Conservation (phyloP, 2,113 vertebrate species). For the Rafetus swinhoei region DNA sequence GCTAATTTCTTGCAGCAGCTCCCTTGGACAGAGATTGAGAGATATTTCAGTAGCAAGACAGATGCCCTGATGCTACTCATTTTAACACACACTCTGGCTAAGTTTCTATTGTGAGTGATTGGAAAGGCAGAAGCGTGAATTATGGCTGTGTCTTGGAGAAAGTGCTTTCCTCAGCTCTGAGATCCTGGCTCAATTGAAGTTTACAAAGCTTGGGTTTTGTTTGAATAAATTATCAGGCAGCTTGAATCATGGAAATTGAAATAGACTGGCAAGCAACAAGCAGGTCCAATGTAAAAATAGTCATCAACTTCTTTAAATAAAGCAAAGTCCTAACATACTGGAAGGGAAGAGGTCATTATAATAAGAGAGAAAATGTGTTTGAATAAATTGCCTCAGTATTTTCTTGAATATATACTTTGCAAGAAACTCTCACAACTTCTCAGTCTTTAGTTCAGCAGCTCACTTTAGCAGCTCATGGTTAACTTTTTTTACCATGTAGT, state of each 20-base stretch:
- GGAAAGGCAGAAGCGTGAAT: not conserved
- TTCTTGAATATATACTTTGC: not conserved
- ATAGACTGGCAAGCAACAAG: not conserved
- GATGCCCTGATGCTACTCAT: not conserved
- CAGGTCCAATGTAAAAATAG: not conserved
- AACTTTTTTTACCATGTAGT: not conserved
- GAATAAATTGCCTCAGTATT: not conserved
- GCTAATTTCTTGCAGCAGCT: slow-evolving; percentile 11
- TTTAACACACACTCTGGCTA: not conserved
- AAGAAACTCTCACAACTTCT: not conserved
- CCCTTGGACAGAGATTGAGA: not conserved
- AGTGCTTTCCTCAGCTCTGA: not conserved
- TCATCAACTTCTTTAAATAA: not conserved
- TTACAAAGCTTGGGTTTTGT: not conserved
- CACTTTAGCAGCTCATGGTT: not conserved
- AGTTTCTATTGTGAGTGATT: not conserved
- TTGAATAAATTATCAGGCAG: not conserved
- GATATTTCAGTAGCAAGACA: not conserved
- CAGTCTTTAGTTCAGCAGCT: not conserved
- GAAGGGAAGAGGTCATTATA: not conserved
- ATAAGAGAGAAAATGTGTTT: not conserved
- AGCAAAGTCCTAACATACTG: not conserved
- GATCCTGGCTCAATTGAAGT: not conserved
- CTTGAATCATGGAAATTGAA: not conserved
- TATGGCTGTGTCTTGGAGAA: not conserved